Evolutionary conservation across 1,140 invertebrate genomes (phyloP).

Genomic region (Andrena cerasifolii): DNA sequence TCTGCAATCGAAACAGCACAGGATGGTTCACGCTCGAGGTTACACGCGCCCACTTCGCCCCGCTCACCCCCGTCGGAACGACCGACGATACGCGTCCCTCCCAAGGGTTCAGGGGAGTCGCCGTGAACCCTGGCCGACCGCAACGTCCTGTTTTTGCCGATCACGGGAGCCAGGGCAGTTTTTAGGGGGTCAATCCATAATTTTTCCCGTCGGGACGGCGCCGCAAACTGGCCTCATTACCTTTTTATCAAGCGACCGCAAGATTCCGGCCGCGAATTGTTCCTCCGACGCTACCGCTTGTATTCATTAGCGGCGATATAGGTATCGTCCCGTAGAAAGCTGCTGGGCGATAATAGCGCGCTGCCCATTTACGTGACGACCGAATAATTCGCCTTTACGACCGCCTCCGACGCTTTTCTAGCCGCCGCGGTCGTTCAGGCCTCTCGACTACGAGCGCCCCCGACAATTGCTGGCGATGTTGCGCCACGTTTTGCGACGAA

Average conservation of each 20-base stretch:
- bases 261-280: constrained; percentile 71
- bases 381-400: constrained; percentile 16
- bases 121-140: constrained; percentile 50
- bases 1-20: constrained; percentile 79
- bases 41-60: too few relatives aligned
- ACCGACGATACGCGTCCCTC: constrained; percentile 25
- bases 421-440: background rate
- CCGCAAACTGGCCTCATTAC: constrained; percentile 77
- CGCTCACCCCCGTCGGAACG: too few relatives aligned
- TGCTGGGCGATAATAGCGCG: constrained; percentile 7
- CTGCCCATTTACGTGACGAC: background rate
- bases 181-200: constrained; percentile 75
- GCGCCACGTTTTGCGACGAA: background rate
- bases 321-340: constrained; percentile 10
- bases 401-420: background rate
- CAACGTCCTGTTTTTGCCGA: constrained; percentile 68
- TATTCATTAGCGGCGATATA: constrained; percentile 45
- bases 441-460: background rate
- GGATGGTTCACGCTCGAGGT: constrained; percentile 43
- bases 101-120: constrained; percentile 24
- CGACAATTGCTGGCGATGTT: background rate
- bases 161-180: constrained; percentile 51
- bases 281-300: constrained; percentile 52
- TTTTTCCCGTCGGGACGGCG: constrained; percentile 72
- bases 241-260: constrained; percentile 75